Percentiles rank a stretch among this genome's conserved stretches.
Conservation (phyloP, 92 coral and sea anemone species). For the Bergia sp. region DNA sequence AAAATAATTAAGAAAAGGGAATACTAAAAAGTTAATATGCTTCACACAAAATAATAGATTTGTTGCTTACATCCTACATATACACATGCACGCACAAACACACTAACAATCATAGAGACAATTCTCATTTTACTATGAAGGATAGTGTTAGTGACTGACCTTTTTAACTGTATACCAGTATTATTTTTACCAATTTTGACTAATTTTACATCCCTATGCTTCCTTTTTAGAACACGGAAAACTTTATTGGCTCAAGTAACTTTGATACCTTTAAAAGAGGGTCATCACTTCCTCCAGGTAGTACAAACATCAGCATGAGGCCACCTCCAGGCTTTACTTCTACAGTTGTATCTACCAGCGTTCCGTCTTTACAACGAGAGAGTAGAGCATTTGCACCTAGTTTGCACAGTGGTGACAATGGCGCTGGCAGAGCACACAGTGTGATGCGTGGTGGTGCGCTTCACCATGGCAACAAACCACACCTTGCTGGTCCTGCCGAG, state of each 20-base stretch:
- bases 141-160: not conserved
- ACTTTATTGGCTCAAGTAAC: not conserved
- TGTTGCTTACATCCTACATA: no score
- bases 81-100: no score
- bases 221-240: conserved; percentile 11
- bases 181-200: not conserved
- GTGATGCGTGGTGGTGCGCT: not conserved
- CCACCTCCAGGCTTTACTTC: conserved; percentile 30
- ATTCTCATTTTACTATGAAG: no score
- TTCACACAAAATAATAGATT: no score
- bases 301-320: not conserved
- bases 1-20: no score
- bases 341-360: not conserved
- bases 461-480: not conserved
- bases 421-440: not conserved
- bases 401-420: not conserved
- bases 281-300: not conserved
- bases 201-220: not conserved
- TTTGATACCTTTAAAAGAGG: not conserved
- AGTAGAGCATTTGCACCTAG: not conserved
- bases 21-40: no score
- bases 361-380: not conserved
- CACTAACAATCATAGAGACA: no score
- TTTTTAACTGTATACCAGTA: not conserved
- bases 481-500: conserved; percentile 28